Conservation (phyloP, 1,140 invertebrate species). For the Zaprionus nigranus region DNA sequence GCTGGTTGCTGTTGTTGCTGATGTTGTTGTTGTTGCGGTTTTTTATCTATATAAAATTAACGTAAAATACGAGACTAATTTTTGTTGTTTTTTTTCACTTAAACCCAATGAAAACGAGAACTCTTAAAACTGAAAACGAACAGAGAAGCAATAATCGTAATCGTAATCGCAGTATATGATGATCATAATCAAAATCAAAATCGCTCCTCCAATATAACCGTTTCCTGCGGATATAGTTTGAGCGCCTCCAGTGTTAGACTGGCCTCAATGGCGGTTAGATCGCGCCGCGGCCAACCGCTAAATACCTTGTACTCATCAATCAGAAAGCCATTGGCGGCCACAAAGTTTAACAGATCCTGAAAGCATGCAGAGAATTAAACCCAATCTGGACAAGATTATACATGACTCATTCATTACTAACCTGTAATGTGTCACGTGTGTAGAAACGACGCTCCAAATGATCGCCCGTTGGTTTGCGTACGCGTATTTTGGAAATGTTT, state of each 20-base stretch:
- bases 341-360: constrained; percentile 92
- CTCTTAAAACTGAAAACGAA: constrained; percentile 53
- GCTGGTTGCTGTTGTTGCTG: constrained; percentile 13
- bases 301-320: constrained; percentile 95
- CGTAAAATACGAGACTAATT: constrained; percentile 48
- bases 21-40: constrained; percentile 20
- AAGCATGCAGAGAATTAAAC: constrained; percentile 28
- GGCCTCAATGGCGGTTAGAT: constrained; percentile 92
- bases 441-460: constrained; percentile 91
- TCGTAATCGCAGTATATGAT: constrained; percentile 33
- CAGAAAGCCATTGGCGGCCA: constrained; percentile 94
- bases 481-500: constrained; percentile 89
- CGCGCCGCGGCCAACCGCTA: constrained; percentile 95
- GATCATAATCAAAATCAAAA: constrained; percentile 85
- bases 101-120: constrained; percentile 46
- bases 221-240: constrained; percentile 96
- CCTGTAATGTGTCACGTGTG: constrained; percentile 87
- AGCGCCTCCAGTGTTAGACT: constrained; percentile 91
- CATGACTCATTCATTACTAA: constrained; percentile 56
- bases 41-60: constrained; percentile 30
- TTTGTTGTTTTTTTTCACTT: constrained; percentile 33
- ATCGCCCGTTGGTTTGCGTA: constrained; percentile 91
- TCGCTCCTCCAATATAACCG: constrained; percentile 95
- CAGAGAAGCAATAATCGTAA: constrained; percentile 36
- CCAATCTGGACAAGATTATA: not conserved